Percentiles rank a stretch among this genome's conserved stretches.
Evolutionary conservation across 2,113 vertebrate species (phyloP).

Genomic region (Aldabrachelys gigantea): DNA sequence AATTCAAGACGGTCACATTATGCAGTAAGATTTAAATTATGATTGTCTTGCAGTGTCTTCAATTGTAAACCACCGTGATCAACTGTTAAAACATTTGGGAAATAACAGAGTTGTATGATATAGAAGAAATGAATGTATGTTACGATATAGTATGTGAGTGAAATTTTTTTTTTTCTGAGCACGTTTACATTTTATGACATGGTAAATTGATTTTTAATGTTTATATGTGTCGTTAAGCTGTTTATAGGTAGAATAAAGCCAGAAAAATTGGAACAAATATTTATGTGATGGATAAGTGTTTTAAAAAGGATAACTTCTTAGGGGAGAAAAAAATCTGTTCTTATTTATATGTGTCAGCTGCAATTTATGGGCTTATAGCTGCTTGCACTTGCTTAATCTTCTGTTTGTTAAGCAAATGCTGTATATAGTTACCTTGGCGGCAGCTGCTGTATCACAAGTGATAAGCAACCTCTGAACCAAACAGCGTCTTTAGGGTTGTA

Average conservation of each 20-base stretch:
- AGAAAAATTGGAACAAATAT: background rate
- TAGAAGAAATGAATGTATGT: background rate
- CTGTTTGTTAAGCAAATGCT: background rate
- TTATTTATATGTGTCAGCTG: background rate
- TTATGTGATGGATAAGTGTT: background rate
- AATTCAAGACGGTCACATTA: slow-evolving; percentile 38
- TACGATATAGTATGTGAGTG: background rate
- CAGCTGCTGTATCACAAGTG: background rate
- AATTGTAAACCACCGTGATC: slow-evolving; percentile 44
- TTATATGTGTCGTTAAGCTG: background rate
- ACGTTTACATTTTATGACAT: slow-evolving; percentile 12
- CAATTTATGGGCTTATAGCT: background rate
- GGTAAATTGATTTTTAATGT: slow-evolving; percentile 8
- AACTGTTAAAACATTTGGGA: slow-evolving; percentile 23
- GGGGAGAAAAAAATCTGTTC: background rate
- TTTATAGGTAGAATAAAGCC: background rate
- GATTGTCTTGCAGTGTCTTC: slow-evolving; percentile 11
- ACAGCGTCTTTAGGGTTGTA: background rate
- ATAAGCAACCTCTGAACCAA: background rate
- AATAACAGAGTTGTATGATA: slow-evolving; percentile 27
- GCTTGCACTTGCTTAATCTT: background rate
- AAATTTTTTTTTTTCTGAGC: background rate
- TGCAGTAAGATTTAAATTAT: slow-evolving; percentile 43
- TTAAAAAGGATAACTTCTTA: background rate
- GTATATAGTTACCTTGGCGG: background rate